Base-by-base conservation (phyloP, 2,888 invertebrate species). In the Phalera bucephala region DNA sequence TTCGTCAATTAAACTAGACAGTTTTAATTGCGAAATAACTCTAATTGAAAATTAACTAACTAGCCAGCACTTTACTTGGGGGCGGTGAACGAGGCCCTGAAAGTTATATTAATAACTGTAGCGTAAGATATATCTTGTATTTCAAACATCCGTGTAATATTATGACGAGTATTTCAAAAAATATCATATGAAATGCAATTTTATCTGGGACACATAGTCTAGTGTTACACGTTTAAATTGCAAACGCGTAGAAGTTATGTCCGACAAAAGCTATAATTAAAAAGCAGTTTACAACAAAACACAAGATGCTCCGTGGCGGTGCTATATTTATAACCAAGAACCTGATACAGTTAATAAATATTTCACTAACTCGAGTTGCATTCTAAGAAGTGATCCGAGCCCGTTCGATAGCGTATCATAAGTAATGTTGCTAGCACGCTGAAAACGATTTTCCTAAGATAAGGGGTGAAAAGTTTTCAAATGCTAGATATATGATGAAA, bases 341-440 rank as follows among this genome's bases (percentile, higher is more conserved):
- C 69, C 60, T 76, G 86, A 87, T 86, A 82, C 78, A 73, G 71
- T 75, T 74, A 79, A 80, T 87, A 86, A 86, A 85, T 81, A 83
- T 74, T 79, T 80, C 71, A 71, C 65, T 72, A 75, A 77, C 73
- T 77, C 71, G 74, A 67, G 75, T 80, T 72, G 80, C 78, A 67
- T 87, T 86, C 88, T 74, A 66, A 81, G 84, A 87, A 87, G 52
- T 67, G 68, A 62, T 62, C 56, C 38, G 56, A 49, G 59, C 40
- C 40, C 44, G 49, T 52, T 59, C 63, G 71, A 77, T 77, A 80
- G 69, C 61, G 53, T 62, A 27, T 8, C 14, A 27, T 14, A 3
- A 17, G 1, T 3, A 14, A 17, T 15, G 15, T 17, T 29, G 15
- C 15, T 7, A 29, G 17, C 10, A 2, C 17, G 2, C 11, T 7